Base-by-base conservation (phyloP, 1,140 invertebrate genomes). In the Trichonephila clavata region DNA sequence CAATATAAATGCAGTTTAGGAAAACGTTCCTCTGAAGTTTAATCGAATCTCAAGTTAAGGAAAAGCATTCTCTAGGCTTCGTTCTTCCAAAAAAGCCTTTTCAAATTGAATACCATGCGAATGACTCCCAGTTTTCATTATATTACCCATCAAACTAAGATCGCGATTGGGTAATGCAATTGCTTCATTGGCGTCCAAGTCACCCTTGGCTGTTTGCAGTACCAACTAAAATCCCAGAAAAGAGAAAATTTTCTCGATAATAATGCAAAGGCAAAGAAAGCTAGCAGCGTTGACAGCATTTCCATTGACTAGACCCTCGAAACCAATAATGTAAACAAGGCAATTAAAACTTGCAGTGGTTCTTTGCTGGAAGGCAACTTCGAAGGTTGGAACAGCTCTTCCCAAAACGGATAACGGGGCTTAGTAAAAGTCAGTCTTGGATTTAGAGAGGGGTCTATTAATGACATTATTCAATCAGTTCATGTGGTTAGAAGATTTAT, bases 261-360 rank as follows among this genome's bases (percentile, higher is more conserved):
- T 93, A 92, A 86, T 86, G 83, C 80, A 21, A 92, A 84, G 90
- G 60, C 86, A 93, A 93, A 93, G 92, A 93, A 93, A 80, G 89
- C 57, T 21, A 50, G 43, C 65, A 77, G 27, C n/a, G 81, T 60
- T 92, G 90, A 93, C 92, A 80, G 84, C 83, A 39, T 59, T 60
- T 68, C 21, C 77, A 59, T 77, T 71, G 84, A 63, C 65, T 90
- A 77, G 81, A 24, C 80, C 50, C 83, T 93, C 90, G 65, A 93
- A 93, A 87, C 92, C 92, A 93, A 93, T 93, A 93, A 93, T 93
- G 92, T 93, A 93, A 93, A 93, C 92, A 93, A 88, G 92, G 92
- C 92, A 93, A 93, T 93, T 93, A 93, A 93, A 93, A 93, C 86
- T 80, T 65, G 68, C 83, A 61, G 90, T 68, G 59, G 81, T 81